Percentiles rank a stretch among this genome's conserved stretches.
Evolutionary conservation across 2,797 vertebrate species (phyloP).

Genomic region (Microctenopoma steveboyesi): DNA sequence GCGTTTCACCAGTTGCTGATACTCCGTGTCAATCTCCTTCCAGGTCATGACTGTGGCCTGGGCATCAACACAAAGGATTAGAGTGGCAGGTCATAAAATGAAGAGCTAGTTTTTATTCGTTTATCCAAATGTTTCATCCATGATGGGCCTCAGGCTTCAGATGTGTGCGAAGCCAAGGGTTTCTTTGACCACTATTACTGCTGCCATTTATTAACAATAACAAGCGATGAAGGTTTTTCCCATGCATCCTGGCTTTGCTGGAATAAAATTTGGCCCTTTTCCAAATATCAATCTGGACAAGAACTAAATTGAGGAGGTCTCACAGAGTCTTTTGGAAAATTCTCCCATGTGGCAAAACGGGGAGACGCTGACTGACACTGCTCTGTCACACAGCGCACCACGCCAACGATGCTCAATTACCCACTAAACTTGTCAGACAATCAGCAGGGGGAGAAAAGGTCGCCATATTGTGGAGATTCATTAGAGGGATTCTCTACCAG

Average conservation of each 20-base stretch:
- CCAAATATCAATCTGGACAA: conserved; percentile 6
- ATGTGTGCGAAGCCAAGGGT: conserved; percentile 1
- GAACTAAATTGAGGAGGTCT: not conserved
- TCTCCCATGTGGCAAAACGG: conserved; percentile 22
- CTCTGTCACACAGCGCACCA: conserved; percentile 28
- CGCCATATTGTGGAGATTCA: conserved; percentile 60
- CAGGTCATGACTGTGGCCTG: conserved; percentile 91
- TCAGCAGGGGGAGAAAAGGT: conserved; percentile 54
- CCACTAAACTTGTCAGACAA: conserved; percentile 54
- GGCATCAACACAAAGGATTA: conserved; percentile 4
- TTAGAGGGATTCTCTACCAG: conserved; percentile 56
- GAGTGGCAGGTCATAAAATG: conserved; percentile 6
- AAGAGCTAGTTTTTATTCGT: conserved; percentile 4
- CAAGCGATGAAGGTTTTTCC: conserved; percentile 1
- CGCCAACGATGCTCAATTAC: conserved; percentile 34
- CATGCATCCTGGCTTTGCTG: not conserved
- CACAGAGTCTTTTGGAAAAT: conserved; percentile 1
- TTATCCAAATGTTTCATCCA: not conserved
- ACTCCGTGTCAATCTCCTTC: conserved; percentile 91
- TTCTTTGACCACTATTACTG: not conserved
- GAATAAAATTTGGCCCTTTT: not conserved
- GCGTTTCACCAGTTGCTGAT: conserved; percentile 90
- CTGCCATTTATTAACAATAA: conserved; percentile 12
- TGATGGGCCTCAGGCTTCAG: not conserved
- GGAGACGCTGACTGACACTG: conserved; percentile 47